Evolutionary conservation across 1,140 invertebrate genomes (phyloP).

Genomic region (Scylla paramamosain): DNA sequence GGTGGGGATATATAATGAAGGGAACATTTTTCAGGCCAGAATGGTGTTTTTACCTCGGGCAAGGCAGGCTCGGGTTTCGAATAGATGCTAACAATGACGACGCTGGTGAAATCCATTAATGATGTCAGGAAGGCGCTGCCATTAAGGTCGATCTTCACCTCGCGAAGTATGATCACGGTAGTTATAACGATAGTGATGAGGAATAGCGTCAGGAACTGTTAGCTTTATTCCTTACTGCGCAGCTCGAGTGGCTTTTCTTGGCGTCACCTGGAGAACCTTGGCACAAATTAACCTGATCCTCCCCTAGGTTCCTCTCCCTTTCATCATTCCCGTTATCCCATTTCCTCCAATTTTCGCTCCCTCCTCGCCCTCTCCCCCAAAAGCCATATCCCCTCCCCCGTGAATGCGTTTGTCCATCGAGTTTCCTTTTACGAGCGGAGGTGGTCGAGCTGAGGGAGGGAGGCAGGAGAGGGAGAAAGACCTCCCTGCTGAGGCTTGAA

Average conservation of each 20-base stretch:
- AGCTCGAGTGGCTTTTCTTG: not conserved
- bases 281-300: constrained; percentile 25
- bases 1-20: not conserved
- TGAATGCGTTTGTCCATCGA: constrained; percentile 30
- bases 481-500: not conserved
- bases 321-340: constrained; percentile 11
- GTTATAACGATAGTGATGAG: not conserved
- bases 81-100: not conserved
- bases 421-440: constrained; percentile 53
- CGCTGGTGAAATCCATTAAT: not conserved
- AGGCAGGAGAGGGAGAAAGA: not conserved
- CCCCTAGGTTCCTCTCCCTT: not conserved
- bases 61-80: not conserved
- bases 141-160: too few relatives aligned
- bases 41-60: not conserved
- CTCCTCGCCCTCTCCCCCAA: constrained; percentile 3
- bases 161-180: not conserved
- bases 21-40: not conserved
- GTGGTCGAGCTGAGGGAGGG: not conserved
- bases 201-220: not conserved
- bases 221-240: not conserved
- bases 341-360: constrained; percentile 32
- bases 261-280: not conserved
- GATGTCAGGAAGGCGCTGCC: not conserved
- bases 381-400: not conserved